Conservation (phyloP, 1,140 invertebrate species). For the Lepidotrigona ventralis region DNA sequence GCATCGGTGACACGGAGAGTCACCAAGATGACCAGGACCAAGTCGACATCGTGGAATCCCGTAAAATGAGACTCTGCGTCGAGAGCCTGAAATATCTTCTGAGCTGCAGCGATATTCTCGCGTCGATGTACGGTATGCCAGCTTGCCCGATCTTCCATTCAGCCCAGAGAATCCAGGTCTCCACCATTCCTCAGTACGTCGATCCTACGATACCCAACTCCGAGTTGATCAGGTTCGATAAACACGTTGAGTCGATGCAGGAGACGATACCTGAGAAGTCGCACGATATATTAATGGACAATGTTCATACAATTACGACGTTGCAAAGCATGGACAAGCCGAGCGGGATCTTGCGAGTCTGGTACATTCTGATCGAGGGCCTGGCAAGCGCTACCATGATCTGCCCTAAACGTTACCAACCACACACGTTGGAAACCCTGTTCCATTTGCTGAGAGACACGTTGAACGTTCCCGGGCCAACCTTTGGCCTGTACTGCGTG, state of each 20-base stretch:
- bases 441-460: constrained; percentile 91
- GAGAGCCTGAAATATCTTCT: constrained; percentile 93
- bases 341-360: constrained; percentile 93
- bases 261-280: constrained; percentile 80
- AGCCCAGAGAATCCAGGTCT: constrained; percentile 91
- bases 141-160: constrained; percentile 96
- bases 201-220: constrained; percentile 92
- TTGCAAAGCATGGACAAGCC: constrained; percentile 88
- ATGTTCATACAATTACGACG: constrained; percentile 77
- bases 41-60: constrained; percentile 65
- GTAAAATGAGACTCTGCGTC: constrained; percentile 83
- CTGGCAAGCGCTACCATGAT: constrained; percentile 90
- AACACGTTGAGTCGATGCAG: constrained; percentile 77
- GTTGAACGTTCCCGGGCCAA: constrained; percentile 87
- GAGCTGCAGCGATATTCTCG: constrained; percentile 91
- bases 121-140: constrained; percentile 96
- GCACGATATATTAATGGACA: constrained; percentile 83
- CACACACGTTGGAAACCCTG: constrained; percentile 91
- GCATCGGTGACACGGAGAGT: constrained; percentile 78
- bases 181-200: constrained; percentile 88
- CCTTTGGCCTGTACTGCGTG: constrained; percentile 93
- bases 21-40: constrained; percentile 60
- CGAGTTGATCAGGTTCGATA: constrained; percentile 84
- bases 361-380: constrained; percentile 95
- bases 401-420: constrained; percentile 91